These are phyloP conservation scores for Deroplatys truncata DNA, from an alignment of 2,888 invertebrate genomes.

Conservation along the genomic window DNA sequence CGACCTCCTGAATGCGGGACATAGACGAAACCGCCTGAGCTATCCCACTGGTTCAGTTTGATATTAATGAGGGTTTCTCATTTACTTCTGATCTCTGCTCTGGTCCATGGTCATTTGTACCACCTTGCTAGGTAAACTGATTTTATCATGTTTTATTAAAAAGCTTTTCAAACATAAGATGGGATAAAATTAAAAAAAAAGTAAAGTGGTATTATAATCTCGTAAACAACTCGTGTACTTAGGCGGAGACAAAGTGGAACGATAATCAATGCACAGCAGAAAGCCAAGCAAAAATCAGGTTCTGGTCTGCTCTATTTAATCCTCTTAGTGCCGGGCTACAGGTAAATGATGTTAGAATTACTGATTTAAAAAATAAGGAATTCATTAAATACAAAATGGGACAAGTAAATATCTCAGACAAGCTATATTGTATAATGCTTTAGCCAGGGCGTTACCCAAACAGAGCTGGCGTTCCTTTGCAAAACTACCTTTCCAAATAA, in stretches of 20 bases:
- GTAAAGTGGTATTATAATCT: not conserved
- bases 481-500: not conserved
- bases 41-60: too few species aligned
- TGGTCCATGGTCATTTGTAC: too few species aligned
- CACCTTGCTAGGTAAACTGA: too few species aligned
- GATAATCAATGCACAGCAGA: not conserved
- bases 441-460: not conserved
- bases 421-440: not conserved
- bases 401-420: not conserved
- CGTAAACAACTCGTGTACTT: not conserved
- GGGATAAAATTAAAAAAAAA: not conserved
- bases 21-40: too few species aligned
- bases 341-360: not conserved
- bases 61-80: too few species aligned
- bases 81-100: too few species aligned
- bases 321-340: not conserved
- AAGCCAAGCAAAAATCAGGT: not conserved
- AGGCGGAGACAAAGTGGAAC: not conserved
- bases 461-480: not conserved
- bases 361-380: not conserved
- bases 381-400: not conserved
- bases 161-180: not conserved
- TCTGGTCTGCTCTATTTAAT: not conserved
- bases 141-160: not conserved
- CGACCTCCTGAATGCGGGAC: too few species aligned